Evolutionary conservation across 1,140 invertebrate species (phyloP).

Genomic region (Hyphantria cunea): DNA sequence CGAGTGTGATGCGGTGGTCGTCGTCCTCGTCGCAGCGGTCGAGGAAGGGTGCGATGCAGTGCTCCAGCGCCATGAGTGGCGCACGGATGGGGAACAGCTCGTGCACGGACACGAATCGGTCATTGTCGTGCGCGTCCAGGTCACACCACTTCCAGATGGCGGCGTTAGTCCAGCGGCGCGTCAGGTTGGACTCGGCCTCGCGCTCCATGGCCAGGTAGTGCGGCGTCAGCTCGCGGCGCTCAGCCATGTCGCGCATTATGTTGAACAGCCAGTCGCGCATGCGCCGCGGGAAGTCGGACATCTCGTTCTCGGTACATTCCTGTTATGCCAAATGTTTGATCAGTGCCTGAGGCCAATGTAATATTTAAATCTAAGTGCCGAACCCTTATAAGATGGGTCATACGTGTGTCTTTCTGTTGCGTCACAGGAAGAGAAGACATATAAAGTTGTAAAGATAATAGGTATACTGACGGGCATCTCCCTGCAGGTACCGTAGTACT

Average conservation of each 20-base stretch:
- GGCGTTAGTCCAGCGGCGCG: constrained; percentile 93
- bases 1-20: constrained; percentile 93
- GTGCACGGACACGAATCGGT: constrained; percentile 93
- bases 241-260: constrained; percentile 96
- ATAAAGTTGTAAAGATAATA: too few relatives aligned
- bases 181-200: constrained; percentile 93
- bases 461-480: constrained; percentile 85
- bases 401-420: too few relatives aligned
- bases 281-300: constrained; percentile 94
- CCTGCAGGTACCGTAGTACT: constrained; percentile 94
- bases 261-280: constrained; percentile 99
- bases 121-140: constrained; percentile 93
- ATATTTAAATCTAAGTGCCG: too few relatives aligned
- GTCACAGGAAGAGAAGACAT: too few relatives aligned
- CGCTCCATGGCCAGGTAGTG: constrained; percentile 93
- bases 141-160: constrained; percentile 99
- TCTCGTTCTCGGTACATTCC: constrained; percentile 91
- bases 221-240: constrained; percentile 92
- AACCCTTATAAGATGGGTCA: too few relatives aligned
- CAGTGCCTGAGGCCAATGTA: too few relatives aligned
- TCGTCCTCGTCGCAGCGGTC: constrained; percentile 93
- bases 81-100: constrained; percentile 97
- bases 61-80: constrained; percentile 95
- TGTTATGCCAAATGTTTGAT: constrained; percentile 49
- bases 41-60: constrained; percentile 97